Evolutionary conservation across 2,888 invertebrate species (phyloP).

Genomic region (Allacma fusca): DNA sequence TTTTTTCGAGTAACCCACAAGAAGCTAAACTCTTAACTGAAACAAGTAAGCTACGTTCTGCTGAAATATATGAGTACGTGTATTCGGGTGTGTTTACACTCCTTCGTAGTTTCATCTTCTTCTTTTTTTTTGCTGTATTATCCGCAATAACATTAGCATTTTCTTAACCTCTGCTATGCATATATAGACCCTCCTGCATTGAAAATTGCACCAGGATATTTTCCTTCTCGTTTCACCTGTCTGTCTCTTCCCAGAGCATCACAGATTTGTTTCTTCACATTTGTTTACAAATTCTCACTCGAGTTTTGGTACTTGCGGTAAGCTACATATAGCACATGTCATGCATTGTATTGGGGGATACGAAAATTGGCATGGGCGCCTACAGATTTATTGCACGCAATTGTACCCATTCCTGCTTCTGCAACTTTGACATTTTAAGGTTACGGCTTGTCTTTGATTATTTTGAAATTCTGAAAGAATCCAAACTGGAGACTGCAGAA

Average conservation of each 20-base stretch:
- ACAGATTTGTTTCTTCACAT: background rate
- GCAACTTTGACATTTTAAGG: no score
- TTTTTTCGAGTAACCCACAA: constrained; percentile 5
- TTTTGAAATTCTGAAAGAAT: no score
- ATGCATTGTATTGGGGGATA: no score
- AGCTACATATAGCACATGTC: no score
- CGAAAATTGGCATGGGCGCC: no score
- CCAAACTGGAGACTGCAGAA: no score
- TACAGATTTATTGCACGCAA: no score
- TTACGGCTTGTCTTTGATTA: no score
- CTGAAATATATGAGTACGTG: background rate
- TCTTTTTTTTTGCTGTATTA: background rate
- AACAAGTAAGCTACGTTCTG: background rate
- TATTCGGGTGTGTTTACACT: background rate
- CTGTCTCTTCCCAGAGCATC: background rate
- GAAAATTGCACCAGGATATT: background rate
- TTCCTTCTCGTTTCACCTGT: constrained; percentile 7
- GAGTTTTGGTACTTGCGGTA: no score
- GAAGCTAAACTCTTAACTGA: constrained; percentile 11
- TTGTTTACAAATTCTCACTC: constrained; percentile 1
- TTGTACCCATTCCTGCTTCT: no score
- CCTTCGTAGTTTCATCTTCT: background rate
- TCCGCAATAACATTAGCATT: background rate
- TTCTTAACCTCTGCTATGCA: background rate
- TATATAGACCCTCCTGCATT: background rate